Conservation (phyloP, 1,140 invertebrate genomes). For the Drosophila simulans region DNA sequence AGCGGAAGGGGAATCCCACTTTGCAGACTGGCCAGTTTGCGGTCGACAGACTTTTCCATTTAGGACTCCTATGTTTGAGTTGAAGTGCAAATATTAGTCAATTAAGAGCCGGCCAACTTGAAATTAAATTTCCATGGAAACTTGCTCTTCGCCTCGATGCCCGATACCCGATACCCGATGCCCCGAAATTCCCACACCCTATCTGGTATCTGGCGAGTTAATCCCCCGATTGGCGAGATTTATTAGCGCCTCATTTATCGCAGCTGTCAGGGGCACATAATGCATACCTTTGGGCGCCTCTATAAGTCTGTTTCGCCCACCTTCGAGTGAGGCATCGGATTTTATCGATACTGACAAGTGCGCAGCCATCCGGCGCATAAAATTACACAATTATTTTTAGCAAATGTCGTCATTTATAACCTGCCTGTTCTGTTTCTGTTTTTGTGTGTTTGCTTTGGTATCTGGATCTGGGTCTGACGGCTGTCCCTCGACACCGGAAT, state of each 20-base stretch:
- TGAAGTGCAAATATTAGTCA: constrained; percentile 48
- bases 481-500: constrained; percentile 20
- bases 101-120: constrained; percentile 19
- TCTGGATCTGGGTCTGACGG: constrained; percentile 6
- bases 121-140: constrained; percentile 48
- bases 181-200: neutral
- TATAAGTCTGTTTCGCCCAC: constrained; percentile 20
- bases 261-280: constrained; percentile 33
- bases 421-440: constrained; percentile 8
- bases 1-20: constrained; percentile 2
- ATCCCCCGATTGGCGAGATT: constrained; percentile 50
- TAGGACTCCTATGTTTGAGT: constrained; percentile 20
- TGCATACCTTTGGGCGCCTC: constrained; percentile 61
- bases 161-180: neutral
- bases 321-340: constrained; percentile 20
- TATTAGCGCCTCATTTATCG: constrained; percentile 69
- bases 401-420: constrained; percentile 69
- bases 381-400: constrained; percentile 68
- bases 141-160: constrained; percentile 11
- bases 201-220: neutral
- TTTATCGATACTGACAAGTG: constrained; percentile 68
- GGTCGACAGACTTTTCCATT: constrained; percentile 18
- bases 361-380: constrained; percentile 48
- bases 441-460: constrained; percentile 7
- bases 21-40: constrained; percentile 1